Evolutionary conservation across 2,888 invertebrate genomes (phyloP), one percentile per base, ranked within the genome.

Genomic region (Ditula angustiorana): DNA sequence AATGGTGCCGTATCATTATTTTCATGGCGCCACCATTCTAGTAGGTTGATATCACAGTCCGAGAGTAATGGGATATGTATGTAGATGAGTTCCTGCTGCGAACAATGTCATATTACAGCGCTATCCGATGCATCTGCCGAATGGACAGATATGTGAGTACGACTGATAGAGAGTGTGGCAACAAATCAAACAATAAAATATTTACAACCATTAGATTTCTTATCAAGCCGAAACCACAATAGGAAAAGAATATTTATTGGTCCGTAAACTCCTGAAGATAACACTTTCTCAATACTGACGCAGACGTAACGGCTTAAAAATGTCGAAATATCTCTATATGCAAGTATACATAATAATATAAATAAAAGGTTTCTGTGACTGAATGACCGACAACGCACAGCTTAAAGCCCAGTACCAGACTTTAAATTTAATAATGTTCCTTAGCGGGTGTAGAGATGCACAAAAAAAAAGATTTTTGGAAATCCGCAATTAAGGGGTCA

Each of bases 81-180:
- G 80, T 74, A 82, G 81, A 83, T 79, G 75, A 76, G 76, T 64
- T 59, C 81, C 83, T 72, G 83, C 83, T 79, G 84, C 61, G 83
- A 83, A 87, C 84, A 82, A 86, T 86, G 85, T 83, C 74, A 71
- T 82, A 85, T 86, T 86, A 85, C 80, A 67, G 68, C 66, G 65
- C 71, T 75, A 80, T 82, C 81, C 70, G 70, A 74, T 71, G 66
- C 61, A 73, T 78, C 77, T 78, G 77, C 77, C 75, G 75, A 81
- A 74, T 74, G 69, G 66, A 73, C 69, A 62, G 66, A 74, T 76
- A 72, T 69, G 67, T 74, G 47, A 64, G 57, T 63, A 52, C 46
- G 35, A 37, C 46, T 53, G 58, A 64, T 53, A n/a, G 64, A 26
- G 33, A 62, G 57, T 16, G 53, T 53, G 11, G 53, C 35, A 47